Evolutionary conservation across 2,888 invertebrate genomes (phyloP).

Genomic region (Zonitis immaculata): DNA sequence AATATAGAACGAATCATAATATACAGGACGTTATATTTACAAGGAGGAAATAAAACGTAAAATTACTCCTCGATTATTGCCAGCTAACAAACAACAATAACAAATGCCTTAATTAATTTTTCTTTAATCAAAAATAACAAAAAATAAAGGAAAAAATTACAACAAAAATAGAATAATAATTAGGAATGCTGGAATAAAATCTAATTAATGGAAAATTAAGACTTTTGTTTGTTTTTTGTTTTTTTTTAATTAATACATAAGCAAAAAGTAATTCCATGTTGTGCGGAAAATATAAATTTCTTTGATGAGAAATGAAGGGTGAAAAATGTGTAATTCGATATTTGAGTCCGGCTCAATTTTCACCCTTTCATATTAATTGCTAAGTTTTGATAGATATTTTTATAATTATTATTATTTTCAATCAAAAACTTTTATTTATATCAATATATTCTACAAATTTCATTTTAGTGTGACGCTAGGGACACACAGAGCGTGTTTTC

Average conservation of each 20-base stretch:
- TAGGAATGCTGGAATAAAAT: no score
- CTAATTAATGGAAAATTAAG: no score
- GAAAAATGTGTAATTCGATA: not conserved
- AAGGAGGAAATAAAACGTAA: not conserved
- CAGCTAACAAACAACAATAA: not conserved
- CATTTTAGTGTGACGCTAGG: no score
- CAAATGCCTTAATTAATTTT: not conserved
- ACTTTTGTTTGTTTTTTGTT: no score
- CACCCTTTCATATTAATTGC: not conserved
- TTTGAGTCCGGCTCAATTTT: not conserved
- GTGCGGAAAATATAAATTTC: no score
- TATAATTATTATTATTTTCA: no score
- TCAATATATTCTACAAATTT: no score
- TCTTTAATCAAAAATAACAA: not conserved
- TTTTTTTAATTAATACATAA: not conserved
- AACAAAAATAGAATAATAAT: no score
- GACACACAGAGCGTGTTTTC: no score
- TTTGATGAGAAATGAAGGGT: not conserved
- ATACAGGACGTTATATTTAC: not conserved
- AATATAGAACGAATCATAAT: constrained; percentile 25
- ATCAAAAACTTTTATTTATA: no score
- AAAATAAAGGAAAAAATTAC: no score
- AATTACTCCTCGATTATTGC: not conserved
- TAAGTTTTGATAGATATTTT: not conserved
- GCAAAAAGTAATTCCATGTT: not conserved